Conservation (phyloP, 1,140 invertebrate species). For the Odontomachus brunneus region DNA sequence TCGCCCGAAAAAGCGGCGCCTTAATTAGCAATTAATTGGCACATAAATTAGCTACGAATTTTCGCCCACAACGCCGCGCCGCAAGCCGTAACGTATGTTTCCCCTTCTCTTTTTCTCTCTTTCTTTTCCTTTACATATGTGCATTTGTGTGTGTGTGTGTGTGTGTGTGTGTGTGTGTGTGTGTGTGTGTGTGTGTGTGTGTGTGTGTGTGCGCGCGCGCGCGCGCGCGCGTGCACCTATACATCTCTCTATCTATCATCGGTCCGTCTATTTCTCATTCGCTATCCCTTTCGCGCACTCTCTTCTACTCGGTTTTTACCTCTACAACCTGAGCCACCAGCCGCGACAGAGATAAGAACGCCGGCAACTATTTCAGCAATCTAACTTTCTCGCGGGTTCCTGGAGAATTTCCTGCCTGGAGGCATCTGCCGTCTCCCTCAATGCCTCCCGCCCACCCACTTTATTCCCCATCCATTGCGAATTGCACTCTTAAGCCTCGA, state of each 20-base stretch:
- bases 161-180: no score
- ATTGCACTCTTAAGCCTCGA: constrained; percentile 53
- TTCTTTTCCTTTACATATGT: no score
- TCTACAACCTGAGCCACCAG: constrained; percentile 28
- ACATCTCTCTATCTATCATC: no score
- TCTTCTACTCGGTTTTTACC: constrained; percentile 4
- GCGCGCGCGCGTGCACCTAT: no score
- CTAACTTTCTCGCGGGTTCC: constrained; percentile 77
- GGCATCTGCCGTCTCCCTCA: constrained; percentile 16
- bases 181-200: no score
- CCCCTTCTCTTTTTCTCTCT: constrained; percentile 39
- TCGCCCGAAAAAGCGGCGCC: constrained; percentile 80
- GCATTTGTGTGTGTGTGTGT: no score
- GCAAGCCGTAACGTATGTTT: constrained; percentile 24
- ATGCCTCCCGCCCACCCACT: background rate
- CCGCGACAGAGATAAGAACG: constrained; percentile 73
- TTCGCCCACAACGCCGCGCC: constrained; percentile 58
- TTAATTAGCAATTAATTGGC: constrained; percentile 85
- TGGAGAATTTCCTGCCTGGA: constrained; percentile 58
- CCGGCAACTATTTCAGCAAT: constrained; percentile 77
- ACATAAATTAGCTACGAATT: constrained; percentile 84
- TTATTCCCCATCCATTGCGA: constrained; percentile 36
- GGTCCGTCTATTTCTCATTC: background rate
- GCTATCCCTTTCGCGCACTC: constrained; percentile 16
- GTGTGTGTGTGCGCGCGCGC: no score